Evolutionary conservation across 1,140 invertebrate species (phyloP).

Genomic region (Dinoponera quadriceps): DNA sequence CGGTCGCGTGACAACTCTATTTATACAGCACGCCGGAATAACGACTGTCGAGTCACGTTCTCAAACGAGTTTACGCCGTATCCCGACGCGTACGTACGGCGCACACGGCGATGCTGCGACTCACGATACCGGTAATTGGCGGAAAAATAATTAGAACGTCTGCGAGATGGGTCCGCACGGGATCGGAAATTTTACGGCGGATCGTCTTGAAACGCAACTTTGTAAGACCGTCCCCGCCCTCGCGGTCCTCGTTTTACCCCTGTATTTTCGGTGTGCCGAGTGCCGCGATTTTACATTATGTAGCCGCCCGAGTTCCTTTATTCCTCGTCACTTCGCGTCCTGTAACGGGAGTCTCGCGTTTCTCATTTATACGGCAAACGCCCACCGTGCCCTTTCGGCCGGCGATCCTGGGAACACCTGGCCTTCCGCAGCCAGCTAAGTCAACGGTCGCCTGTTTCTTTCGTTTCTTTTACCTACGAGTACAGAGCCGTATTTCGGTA

Average conservation of each 20-base stretch:
- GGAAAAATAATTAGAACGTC: slow-evolving; percentile 18
- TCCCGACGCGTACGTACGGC: neutral
- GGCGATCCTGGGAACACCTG: slow-evolving; percentile 57
- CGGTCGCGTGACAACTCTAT: slow-evolving; percentile 69
- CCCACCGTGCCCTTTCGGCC: slow-evolving; percentile 32
- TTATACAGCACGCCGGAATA: slow-evolving; percentile 58
- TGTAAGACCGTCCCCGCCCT: neutral
- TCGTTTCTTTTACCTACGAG: neutral
- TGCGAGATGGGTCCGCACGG: neutral
- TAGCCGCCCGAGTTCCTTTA: slow-evolving; percentile 58
- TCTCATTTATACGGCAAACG: slow-evolving; percentile 58
- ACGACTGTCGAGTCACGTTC: slow-evolving; percentile 58
- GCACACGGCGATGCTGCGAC: too few relatives aligned
- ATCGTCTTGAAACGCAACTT: neutral
- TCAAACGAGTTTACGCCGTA: slow-evolving; percentile 55
- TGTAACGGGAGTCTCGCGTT: slow-evolving; percentile 64
- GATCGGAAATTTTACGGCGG: neutral
- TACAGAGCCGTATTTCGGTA: neutral
- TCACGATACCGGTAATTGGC: slow-evolving; percentile 9
- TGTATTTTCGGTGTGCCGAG: slow-evolving; percentile 64
- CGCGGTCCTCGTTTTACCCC: neutral
- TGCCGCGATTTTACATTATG: slow-evolving; percentile 76
- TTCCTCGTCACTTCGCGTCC: slow-evolving; percentile 62
- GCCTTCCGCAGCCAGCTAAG: slow-evolving; percentile 14
- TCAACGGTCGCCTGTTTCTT: slow-evolving; percentile 8